Evolutionary conservation across 1,140 invertebrate genomes (phyloP).

Genomic region (Chlorops oryzae): DNA sequence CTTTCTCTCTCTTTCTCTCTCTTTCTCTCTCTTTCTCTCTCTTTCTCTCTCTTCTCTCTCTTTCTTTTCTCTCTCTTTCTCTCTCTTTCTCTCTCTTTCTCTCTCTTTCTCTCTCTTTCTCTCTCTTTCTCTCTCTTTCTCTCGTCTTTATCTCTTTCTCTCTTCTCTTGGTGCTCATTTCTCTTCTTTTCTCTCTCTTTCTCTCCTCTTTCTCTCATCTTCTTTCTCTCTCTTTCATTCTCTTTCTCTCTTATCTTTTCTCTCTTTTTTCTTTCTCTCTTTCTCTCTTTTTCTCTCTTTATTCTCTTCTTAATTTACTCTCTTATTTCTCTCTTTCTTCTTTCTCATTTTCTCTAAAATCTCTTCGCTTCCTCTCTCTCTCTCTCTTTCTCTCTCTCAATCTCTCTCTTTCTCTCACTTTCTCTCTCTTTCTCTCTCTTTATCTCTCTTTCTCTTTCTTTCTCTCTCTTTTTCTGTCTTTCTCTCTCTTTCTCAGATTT

Average conservation of each 20-base stretch:
- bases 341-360: no score
- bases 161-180: not conserved
- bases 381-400: not conserved
- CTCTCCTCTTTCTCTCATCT: not conserved
- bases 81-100: not conserved
- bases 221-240: not conserved
- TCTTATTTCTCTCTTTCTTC: not conserved
- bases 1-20: not conserved
- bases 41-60: not conserved
- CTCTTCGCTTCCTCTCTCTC: not conserved
- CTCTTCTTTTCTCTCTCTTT: not conserved
- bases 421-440: not conserved
- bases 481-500: not conserved
- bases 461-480: not conserved
- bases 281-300: not conserved
- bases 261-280: not conserved
- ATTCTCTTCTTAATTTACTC: not conserved
- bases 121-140: not conserved
- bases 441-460: not conserved
- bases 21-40: not conserved
- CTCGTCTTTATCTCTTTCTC: constrained; percentile 1
- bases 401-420: not conserved
- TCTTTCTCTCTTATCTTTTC: not conserved
- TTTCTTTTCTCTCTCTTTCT: not conserved
- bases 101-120: not conserved